Base-by-base conservation (phyloP, 2,113 vertebrate genomes). In the Oenanthe melanoleuca region DNA sequence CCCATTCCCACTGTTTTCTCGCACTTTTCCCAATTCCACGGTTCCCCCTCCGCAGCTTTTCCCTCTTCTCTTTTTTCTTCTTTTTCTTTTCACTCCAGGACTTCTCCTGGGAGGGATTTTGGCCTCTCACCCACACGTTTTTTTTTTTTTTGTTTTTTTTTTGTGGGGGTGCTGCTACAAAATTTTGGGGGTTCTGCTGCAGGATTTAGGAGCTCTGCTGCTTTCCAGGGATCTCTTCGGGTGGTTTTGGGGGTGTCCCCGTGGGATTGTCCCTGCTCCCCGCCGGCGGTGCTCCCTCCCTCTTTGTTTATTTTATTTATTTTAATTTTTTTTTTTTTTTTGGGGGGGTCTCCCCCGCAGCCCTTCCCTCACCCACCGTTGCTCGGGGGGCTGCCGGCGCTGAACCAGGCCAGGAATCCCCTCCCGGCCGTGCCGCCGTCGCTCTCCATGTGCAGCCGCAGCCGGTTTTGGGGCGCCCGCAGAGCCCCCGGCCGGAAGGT, bases 181-280 rank as follows among this genome's bases (percentile, higher is more conserved):
- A 4, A 24, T 12, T 34, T n/a, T 4, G 12, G 25, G 24, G 9
- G 5, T 28, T 34, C 9, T 14, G 3, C 37, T 29, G 6, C 0
- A 5, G 29, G 15, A 9, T 8, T 34, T 21, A 10, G 13, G 22
- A 25, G 9, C 11, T 55, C 22, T 42, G 40, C 57, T 12, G 8
- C 2, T 20, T 14, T 55, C n/a, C 40, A n/a, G 65, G 23, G 14
- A 8, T n/a, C 14, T 23, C 44, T 10, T 13, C 0, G 22, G 57
- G 28, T 65, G 50, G 12, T 47, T 73, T 65, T 56, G 49, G 69
- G 64, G n/a, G 69, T 9, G 57, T 38, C 57, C 49, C 69, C 12
- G 4, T 12, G 50, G 70, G 50, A 8, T 23, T 56, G 12, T 75
- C 82, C 82, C 82, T 85, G 24, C 34, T 66, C 61, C 72, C 70